phyloP scores from a whole-genome alignment of 2,888 invertebrate species.

The Erebia palarica region DNA sequence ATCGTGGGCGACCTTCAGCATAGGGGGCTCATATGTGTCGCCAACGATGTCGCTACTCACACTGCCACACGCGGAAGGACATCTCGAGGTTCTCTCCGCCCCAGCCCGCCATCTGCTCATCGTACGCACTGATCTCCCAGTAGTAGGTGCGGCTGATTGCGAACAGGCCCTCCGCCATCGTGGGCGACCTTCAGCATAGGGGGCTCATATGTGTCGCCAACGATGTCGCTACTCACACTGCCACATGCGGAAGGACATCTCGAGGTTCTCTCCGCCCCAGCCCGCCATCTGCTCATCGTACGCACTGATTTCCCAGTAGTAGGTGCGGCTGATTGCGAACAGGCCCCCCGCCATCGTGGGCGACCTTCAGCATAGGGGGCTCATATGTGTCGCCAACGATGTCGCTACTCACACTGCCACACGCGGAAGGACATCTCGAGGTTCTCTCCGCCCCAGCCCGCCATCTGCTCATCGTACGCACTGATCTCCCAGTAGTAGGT shows the following conservation, averaged over 20 bases:
- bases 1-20: slow-evolving; percentile 92
- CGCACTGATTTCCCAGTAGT: slow-evolving; percentile 97
- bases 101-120: slow-evolving; percentile 98
- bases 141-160: slow-evolving; percentile 96
- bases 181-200: slow-evolving; percentile 86
- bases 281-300: slow-evolving; percentile 99
- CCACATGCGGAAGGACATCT: slow-evolving; percentile 97
- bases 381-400: too few relatives aligned
- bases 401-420: too few relatives aligned
- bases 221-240: slow-evolving; percentile 70
- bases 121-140: slow-evolving; percentile 98
- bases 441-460: too few relatives aligned
- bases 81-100: slow-evolving; percentile 99
- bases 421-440: too few relatives aligned
- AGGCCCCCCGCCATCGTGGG: slow-evolving; percentile 99
- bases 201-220: too few relatives aligned
- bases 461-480: too few relatives aligned
- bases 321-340: slow-evolving; percentile 95
- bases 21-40: too few relatives aligned
- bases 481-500: too few relatives aligned
- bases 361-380: slow-evolving; percentile 71
- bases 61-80: slow-evolving; percentile 95
- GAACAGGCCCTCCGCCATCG: slow-evolving; percentile 99
- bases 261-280: slow-evolving; percentile 98
- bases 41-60: slow-evolving; percentile 50